phyloP scores from a whole-genome alignment of 2,797 vertebrate species.

The Apogon talboti region DNA sequence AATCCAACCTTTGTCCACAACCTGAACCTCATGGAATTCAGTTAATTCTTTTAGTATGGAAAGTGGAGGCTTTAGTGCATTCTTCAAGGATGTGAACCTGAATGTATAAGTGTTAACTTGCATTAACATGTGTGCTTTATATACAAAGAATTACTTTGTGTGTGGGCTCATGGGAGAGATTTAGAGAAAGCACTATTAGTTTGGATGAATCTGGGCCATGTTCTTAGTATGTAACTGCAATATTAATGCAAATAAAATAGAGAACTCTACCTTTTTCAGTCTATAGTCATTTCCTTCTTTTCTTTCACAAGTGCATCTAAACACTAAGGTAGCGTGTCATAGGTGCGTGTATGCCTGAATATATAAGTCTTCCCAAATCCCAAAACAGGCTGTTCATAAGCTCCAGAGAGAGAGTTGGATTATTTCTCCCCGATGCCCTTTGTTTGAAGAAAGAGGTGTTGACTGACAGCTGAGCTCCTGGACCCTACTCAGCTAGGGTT shows the following conservation, averaged over 20 bases:
- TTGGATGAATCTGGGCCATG: slow-evolving; percentile 28
- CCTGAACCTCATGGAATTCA: slow-evolving; percentile 74
- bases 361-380: slow-evolving; percentile 62
- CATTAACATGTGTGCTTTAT: slow-evolving; percentile 64
- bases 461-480: slow-evolving; percentile 84
- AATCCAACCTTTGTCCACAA: slow-evolving; percentile 71
- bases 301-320: slow-evolving; percentile 38
- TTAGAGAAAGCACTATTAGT: slow-evolving; percentile 49
- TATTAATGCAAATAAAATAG: slow-evolving; percentile 43
- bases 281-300: slow-evolving; percentile 18
- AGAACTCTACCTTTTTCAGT: slow-evolving; percentile 1
- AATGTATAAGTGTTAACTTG: slow-evolving; percentile 65
- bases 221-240: slow-evolving; percentile 32
- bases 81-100: slow-evolving; percentile 73
- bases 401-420: slow-evolving; percentile 65
- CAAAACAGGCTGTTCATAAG: slow-evolving; percentile 63
- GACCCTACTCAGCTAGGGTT: slow-evolving; percentile 83
- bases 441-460: slow-evolving; percentile 83
- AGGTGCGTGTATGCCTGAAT: slow-evolving; percentile 45
- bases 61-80: slow-evolving; percentile 75
- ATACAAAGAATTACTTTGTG: slow-evolving; percentile 75
- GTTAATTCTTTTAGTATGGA: slow-evolving; percentile 72
- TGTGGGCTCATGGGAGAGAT: slow-evolving; percentile 51
- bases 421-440: slow-evolving; percentile 79
- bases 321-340: slow-evolving; percentile 34